Evolutionary conservation across 2,113 vertebrate species (phyloP).

Genomic region (Erinaceus europaeus): DNA sequence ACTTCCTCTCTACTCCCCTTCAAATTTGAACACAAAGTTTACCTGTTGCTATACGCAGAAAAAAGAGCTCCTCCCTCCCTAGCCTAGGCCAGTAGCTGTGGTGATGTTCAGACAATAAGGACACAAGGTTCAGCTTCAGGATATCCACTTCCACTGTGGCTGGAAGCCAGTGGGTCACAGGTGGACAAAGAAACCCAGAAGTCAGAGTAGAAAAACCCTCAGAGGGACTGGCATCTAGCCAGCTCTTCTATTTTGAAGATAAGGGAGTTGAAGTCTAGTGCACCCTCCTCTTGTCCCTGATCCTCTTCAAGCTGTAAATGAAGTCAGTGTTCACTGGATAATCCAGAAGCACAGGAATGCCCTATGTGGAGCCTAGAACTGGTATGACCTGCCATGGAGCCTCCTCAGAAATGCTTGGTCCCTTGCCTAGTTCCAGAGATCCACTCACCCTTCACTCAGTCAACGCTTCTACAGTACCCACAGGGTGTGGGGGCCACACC

Average conservation of each 20-base stretch:
- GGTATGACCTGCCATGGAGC: not conserved
- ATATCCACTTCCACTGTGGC: not conserved
- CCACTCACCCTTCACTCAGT: not conserved
- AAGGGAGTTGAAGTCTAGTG: not conserved
- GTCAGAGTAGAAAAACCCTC: too few species aligned
- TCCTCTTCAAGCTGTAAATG: not conserved
- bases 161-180: too few species aligned
- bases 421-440: not conserved
- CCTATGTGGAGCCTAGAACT: not conserved
- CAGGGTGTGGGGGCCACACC: not conserved
- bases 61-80: not conserved
- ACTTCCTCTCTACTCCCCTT: not conserved
- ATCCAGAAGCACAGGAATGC: not conserved
- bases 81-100: not conserved
- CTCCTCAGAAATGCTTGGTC: not conserved
- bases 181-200: too few species aligned
- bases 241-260: not conserved
- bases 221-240: too few species aligned
- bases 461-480: not conserved
- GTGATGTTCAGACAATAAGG: not conserved
- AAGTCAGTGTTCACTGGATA: not conserved
- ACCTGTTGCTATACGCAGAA: not conserved
- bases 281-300: not conserved
- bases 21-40: not conserved
- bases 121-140: not conserved